Evolutionary conservation across 2,888 invertebrate species (phyloP), one percentile per base, ranked within the genome.

Genomic region (Erebia ligea): DNA sequence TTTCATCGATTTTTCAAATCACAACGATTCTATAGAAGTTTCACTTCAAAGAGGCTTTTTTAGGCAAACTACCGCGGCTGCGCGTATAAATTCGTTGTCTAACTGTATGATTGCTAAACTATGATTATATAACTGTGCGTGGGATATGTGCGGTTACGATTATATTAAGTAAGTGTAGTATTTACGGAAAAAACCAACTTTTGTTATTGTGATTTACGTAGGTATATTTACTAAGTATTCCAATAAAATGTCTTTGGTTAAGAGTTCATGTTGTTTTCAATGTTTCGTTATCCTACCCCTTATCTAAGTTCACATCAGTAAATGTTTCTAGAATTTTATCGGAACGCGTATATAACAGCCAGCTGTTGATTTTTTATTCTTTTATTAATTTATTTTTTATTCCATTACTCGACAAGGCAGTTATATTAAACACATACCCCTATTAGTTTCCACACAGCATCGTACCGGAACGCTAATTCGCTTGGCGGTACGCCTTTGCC

Each of bases 141-240:
- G 17, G 9, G n/a, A 40, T 58, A 15, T 58, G 15, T 40, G 59
- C 6, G 9, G 9, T 11, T 4, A 34, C 2, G 15, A 58, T 17
- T n/a, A 58, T 58, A n/a, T 40, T 40, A 63, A 34, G 52, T 40
- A 17, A 66, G 61, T 54, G 19, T n/a, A 69, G 13, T 58, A 69
- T 56, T 62, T 62, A 61, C 40, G 52, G 25, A 57, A 63, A 42
- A 67, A 72, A 73, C 71, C 68, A 71, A 66, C 54, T 56, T 66
- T 73, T 71, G 68, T 71, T 59, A 73, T 69, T 73, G 73, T 73
- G 73, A 73, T 73, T 73, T 71, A 73, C 63, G n/a, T 59, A 54
- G 0, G 54, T 65, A 54, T 65, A 45, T 66, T 58, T 66, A 56
- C 61, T 67, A 69, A 76, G 77, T 78, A 76, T 74, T 73, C 61